These are phyloP conservation scores for Caranx melampygus DNA, from an alignment of 2,113 vertebrate genomes.

Conservation along the genomic window DNA sequence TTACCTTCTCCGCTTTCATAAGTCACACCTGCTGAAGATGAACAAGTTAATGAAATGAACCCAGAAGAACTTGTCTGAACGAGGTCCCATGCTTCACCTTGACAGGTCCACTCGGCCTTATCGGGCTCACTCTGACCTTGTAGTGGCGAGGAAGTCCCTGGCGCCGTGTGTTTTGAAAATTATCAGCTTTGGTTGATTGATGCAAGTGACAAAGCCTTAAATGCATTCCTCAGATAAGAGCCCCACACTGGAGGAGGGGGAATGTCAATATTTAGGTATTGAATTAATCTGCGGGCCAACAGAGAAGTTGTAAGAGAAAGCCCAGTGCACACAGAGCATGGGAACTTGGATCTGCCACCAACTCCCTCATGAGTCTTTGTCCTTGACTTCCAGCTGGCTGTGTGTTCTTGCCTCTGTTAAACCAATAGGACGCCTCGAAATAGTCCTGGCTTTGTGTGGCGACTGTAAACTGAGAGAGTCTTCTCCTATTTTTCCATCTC, in stretches of 20 bases:
- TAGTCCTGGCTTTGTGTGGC: conserved; percentile 74
- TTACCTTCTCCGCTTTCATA: conserved; percentile 14
- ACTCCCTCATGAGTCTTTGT: conserved; percentile 53
- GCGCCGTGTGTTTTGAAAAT: conserved; percentile 62
- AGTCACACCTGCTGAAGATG: conserved; percentile 29
- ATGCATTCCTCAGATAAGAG: conserved; percentile 78
- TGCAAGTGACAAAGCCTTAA: conserved; percentile 66
- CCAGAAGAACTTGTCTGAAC: conserved; percentile 25
- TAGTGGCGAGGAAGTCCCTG: conserved; percentile 48
- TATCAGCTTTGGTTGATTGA: conserved; percentile 73
- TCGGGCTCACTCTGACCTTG: conserved; percentile 53
- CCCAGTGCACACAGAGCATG: conserved; percentile 50
- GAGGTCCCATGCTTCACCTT: conserved; percentile 44
- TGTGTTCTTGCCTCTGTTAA: conserved; percentile 58
- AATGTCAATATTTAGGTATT: conserved; percentile 76
- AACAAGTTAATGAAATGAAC: conserved; percentile 14
- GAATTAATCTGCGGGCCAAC: conserved; percentile 62
- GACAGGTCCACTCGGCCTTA: conserved; percentile 39
- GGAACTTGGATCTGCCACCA: conserved; percentile 63
- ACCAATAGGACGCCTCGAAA: conserved; percentile 68
- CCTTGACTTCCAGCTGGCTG: conserved; percentile 66
- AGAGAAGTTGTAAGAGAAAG: conserved; percentile 37
- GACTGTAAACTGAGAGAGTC: conserved; percentile 73
- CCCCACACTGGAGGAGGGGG: conserved; percentile 34
- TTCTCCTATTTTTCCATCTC: conserved; percentile 73